These are phyloP conservation scores for Neotoxoptera formosana DNA, from an alignment of 1,140 invertebrate genomes.

Conservation along the genomic window DNA sequence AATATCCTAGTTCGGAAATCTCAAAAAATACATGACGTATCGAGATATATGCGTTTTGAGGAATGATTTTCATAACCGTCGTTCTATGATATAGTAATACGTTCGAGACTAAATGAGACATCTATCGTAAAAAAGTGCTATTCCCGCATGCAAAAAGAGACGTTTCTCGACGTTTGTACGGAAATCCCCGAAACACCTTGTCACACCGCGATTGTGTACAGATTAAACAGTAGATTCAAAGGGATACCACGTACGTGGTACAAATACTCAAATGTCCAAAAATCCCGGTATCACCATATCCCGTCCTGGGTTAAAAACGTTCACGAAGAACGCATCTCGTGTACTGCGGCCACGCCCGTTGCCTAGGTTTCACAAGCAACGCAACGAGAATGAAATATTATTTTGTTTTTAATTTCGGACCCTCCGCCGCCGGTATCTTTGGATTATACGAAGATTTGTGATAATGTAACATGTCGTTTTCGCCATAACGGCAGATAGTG, in stretches of 20 bases:
- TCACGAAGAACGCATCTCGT: too few relatives aligned
- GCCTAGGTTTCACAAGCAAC: neutral
- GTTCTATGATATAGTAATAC: neutral
- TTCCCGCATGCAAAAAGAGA: neutral
- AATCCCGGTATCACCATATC: neutral
- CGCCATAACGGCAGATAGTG: neutral
- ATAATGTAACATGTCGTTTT: neutral
- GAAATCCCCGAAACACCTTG: neutral
- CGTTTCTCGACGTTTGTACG: neutral
- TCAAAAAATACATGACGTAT: neutral
- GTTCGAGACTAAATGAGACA: neutral
- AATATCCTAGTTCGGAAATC: neutral
- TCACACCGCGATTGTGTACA: neutral
- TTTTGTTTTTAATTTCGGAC: constrained; percentile 14
- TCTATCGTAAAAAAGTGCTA: too few relatives aligned
- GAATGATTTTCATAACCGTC: neutral
- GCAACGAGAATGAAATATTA: neutral
- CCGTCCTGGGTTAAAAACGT: neutral
- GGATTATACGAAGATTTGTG: constrained; percentile 23
- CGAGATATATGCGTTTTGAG: neutral
- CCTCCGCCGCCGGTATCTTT: neutral
- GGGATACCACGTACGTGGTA: neutral
- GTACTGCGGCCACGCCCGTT: neutral
- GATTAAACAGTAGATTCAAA: neutral
- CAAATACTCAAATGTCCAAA: neutral